Evolutionary conservation across 2,797 vertebrate genomes (phyloP).

Genomic region (Corythornis leucogaster): DNA sequence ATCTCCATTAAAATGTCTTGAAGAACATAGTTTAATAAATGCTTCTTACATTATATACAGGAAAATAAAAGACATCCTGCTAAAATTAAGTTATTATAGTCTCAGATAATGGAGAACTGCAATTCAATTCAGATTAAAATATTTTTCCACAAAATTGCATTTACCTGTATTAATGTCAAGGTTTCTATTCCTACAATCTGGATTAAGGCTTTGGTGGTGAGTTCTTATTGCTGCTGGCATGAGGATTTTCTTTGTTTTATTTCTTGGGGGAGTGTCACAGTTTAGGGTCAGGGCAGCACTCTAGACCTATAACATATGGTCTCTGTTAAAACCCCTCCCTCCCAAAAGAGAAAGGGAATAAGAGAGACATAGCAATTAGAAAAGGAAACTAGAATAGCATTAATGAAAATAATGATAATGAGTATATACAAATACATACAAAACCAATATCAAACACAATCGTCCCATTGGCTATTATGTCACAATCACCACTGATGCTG

Average conservation of each 20-base stretch:
- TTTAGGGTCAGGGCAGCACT: too few relatives aligned
- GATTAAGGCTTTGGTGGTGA: not conserved
- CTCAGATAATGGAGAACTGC: not conserved
- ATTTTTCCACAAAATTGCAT: not conserved
- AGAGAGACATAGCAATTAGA: too few relatives aligned
- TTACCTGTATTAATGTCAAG: not conserved
- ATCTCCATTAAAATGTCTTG: not conserved
- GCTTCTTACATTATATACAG: fast-evolving
- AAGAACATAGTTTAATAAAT: not conserved
- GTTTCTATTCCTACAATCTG: not conserved
- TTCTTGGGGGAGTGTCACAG: not conserved
- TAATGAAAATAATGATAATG: too few relatives aligned
- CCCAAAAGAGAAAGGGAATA: too few relatives aligned
- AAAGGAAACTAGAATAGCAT: too few relatives aligned
- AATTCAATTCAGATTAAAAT: not conserved
- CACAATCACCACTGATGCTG: too few relatives aligned
- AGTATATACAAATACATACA: too few relatives aligned
- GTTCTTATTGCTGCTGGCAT: not conserved
- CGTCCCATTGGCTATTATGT: too few relatives aligned
- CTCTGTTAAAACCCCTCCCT: too few relatives aligned
- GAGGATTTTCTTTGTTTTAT: not conserved
- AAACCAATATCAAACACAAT: too few relatives aligned
- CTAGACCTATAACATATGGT: too few relatives aligned
- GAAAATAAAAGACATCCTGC: not conserved
- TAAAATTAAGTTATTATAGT: not conserved